Evolutionary conservation across 2,113 vertebrate genomes (phyloP).

Genomic region (Regulus satrapa): DNA sequence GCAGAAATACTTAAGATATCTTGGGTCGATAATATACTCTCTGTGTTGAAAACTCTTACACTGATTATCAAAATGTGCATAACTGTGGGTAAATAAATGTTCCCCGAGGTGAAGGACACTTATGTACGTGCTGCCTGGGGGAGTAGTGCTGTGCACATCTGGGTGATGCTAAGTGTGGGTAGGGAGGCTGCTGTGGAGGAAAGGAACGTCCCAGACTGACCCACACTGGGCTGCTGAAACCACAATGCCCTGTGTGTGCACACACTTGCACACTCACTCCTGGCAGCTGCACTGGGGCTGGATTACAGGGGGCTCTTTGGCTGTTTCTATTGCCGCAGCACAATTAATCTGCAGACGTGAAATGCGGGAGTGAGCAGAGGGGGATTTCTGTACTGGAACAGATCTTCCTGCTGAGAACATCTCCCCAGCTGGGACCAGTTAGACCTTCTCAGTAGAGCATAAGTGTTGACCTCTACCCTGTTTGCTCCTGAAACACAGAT

Average conservation of each 20-base stretch:
- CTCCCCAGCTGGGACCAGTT: conserved; percentile 41
- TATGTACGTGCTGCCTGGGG: background rate
- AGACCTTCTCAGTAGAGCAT: background rate
- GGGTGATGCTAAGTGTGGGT: background rate
- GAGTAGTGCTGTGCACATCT: background rate
- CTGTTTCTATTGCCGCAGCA: background rate
- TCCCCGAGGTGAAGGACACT: background rate
- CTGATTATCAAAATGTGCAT: background rate
- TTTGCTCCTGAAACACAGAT: background rate
- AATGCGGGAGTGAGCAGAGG: background rate
- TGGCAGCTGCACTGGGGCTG: background rate
- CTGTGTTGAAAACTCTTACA: background rate
- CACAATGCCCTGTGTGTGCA: background rate
- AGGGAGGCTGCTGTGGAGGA: background rate
- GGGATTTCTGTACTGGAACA: background rate
- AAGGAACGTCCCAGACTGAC: background rate
- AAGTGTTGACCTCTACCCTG: background rate
- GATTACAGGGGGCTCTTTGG: background rate
- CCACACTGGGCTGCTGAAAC: background rate
- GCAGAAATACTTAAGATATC: background rate
- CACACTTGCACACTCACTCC: background rate
- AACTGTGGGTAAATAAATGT: background rate
- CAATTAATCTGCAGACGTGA: conserved; percentile 1
- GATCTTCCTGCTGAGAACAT: background rate
- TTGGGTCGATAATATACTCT: background rate